Conservation (phyloP, 2,113 vertebrate species). For the Kryptolebias marmoratus region DNA sequence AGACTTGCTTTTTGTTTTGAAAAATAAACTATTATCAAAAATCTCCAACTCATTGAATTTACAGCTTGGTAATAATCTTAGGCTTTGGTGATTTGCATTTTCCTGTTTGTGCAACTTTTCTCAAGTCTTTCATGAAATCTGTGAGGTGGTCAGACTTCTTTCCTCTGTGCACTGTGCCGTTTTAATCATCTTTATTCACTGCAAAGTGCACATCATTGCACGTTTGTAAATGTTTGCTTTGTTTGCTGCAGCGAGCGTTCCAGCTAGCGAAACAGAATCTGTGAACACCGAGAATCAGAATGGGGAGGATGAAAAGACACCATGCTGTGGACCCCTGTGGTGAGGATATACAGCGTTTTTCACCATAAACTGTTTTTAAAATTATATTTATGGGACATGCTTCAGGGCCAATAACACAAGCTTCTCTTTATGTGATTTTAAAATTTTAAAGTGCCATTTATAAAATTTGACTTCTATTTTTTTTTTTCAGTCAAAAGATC, state of each 20-base stretch:
- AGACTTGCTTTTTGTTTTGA: too few species aligned
- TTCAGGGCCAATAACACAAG: too few species aligned
- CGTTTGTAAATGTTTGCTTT: slow-evolving; percentile 37
- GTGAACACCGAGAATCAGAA: slow-evolving; percentile 94
- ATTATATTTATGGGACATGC: too few species aligned
- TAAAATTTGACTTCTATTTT: slow-evolving; percentile 46
- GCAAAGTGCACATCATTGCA: not conserved
- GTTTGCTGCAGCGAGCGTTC: slow-evolving; percentile 90
- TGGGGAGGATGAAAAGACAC: slow-evolving; percentile 86
- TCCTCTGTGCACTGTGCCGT: not conserved
- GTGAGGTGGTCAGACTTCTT: not conserved
- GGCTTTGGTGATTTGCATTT: not conserved
- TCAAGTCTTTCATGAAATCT: not conserved
- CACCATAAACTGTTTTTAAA: not conserved
- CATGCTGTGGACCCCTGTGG: slow-evolving; percentile 91
- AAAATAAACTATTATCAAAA: too few species aligned
- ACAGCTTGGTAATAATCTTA: too few species aligned
- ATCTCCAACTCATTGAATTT: too few species aligned
- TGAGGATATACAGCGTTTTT: slow-evolving; percentile 59
- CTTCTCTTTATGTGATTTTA: not conserved
- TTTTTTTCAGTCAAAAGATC: slow-evolving; percentile 92
- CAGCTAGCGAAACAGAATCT: slow-evolving; percentile 94
- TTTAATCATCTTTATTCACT: slow-evolving; percentile 18
- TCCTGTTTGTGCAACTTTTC: not conserved
- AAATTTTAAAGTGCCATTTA: not conserved